Conservation (phyloP, 2,113 vertebrate genomes). For the Erpornis zantholeuca region DNA sequence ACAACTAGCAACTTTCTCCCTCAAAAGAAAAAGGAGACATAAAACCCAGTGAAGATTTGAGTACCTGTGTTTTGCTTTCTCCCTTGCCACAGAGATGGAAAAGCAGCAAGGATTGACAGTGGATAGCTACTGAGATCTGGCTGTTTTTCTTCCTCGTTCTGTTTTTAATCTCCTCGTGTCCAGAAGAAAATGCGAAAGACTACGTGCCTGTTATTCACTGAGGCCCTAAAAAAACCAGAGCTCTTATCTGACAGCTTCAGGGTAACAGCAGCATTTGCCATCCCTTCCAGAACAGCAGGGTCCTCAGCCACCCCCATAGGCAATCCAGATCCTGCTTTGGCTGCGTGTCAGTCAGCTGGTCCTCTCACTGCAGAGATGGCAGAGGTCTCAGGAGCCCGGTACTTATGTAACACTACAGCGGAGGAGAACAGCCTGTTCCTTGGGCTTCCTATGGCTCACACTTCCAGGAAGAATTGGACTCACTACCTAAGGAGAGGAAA, state of each 20-base stretch:
- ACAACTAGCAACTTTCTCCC: slow-evolving; percentile 19
- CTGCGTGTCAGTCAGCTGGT: neutral
- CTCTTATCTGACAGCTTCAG: neutral
- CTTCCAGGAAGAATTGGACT: neutral
- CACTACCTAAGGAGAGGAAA: neutral
- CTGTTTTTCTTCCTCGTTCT: neutral
- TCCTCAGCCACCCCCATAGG: neutral
- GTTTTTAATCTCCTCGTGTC: neutral
- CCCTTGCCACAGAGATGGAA: neutral
- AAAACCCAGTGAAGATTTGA: neutral
- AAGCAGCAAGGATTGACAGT: neutral
- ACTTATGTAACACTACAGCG: neutral
- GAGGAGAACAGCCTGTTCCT: neutral
- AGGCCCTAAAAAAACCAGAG: neutral
- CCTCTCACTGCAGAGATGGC: neutral
- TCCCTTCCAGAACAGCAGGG: neutral
- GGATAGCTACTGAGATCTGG: neutral
- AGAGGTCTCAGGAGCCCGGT: neutral
- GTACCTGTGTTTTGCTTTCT: neutral
- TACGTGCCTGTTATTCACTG: neutral
- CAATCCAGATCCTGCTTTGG: neutral
- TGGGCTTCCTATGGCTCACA: neutral
- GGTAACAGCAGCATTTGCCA: neutral
- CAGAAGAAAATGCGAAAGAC: neutral
- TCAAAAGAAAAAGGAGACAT: neutral